phyloP scores from a whole-genome alignment of 2,888 invertebrate species.

The Netelia fuscicornis region DNA sequence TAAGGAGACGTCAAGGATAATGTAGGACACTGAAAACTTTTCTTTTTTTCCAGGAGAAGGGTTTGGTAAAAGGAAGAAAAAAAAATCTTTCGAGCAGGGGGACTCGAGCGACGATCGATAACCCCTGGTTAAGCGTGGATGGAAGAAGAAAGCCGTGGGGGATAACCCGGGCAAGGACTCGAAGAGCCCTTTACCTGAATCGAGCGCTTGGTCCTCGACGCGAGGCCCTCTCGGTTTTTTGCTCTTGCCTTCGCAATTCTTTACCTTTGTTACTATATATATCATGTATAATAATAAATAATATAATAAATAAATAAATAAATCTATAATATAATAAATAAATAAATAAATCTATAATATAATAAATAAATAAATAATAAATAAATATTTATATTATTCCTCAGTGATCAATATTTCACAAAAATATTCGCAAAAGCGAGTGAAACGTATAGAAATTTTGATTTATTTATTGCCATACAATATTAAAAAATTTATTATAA shows the following conservation, averaged over 20 bases:
- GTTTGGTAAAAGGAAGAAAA: constrained; percentile 18
- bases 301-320: too few relatives aligned
- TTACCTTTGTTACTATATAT: constrained; percentile 13
- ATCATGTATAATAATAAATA: too few relatives aligned
- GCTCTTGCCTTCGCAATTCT: constrained; percentile 5
- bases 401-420: too few relatives aligned
- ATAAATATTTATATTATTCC: too few relatives aligned
- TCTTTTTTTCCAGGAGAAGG: constrained; percentile 10
- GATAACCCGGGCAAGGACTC: constrained; percentile 37
- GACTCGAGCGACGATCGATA: constrained; percentile 58
- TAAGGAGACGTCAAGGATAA: background rate
- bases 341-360: too few relatives aligned
- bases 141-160: constrained; percentile 11
- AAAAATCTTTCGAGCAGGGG: constrained; percentile 42
- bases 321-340: too few relatives aligned
- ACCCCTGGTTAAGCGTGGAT: constrained; percentile 18
- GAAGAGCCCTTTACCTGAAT: constrained; percentile 35
- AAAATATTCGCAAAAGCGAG: too few relatives aligned
- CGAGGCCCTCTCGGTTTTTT: constrained; percentile 19
- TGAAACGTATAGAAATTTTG: too few relatives aligned
- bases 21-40: background rate
- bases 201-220: constrained; percentile 28
- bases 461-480: too few relatives aligned
- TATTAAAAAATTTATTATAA: too few relatives aligned
- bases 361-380: too few relatives aligned